phyloP scores from a whole-genome alignment of 2,797 vertebrate genomes.

The Coreius guichenoti region DNA sequence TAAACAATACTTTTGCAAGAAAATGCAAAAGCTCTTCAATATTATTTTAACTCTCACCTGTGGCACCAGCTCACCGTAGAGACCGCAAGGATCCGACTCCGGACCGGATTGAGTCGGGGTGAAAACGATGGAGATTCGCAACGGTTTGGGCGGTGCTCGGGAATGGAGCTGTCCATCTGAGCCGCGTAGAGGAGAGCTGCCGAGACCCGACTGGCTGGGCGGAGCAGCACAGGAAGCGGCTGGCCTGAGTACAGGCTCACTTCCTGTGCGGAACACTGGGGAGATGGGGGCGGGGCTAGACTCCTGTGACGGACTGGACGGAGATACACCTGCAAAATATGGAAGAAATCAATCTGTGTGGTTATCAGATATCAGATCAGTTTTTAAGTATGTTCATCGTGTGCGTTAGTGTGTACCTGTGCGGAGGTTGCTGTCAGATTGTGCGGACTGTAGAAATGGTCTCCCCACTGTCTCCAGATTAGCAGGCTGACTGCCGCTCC shows the following conservation, averaged over 20 bases:
- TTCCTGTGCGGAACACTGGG: slow-evolving; percentile 84
- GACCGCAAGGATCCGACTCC: slow-evolving; percentile 65
- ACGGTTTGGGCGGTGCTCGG: slow-evolving; percentile 85
- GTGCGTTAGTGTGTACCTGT: slow-evolving; percentile 67
- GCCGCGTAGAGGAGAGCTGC: slow-evolving; percentile 76
- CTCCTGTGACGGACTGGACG: slow-evolving; percentile 55
- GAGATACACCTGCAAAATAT: slow-evolving; percentile 67
- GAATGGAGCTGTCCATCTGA: slow-evolving; percentile 88
- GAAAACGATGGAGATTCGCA: slow-evolving; percentile 78
- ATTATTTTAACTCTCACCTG: slow-evolving; percentile 61
- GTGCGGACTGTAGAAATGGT: slow-evolving; percentile 81
- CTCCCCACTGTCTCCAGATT: slow-evolving; percentile 80
- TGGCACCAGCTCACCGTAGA: slow-evolving; percentile 83
- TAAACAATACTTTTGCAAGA: too few species aligned
- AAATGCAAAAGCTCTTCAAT: too few species aligned
- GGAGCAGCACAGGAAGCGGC: slow-evolving; percentile 64
- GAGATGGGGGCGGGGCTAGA: slow-evolving; percentile 71
- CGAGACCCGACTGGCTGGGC: slow-evolving; percentile 41
- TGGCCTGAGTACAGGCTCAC: slow-evolving; percentile 83
- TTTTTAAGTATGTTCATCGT: neutral
- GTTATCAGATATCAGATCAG: neutral
- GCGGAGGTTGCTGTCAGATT: slow-evolving; percentile 85
- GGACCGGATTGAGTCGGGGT: slow-evolving; percentile 60
- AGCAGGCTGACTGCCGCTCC: slow-evolving; percentile 85
- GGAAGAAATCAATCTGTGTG: neutral